A percentile compares a stretch with the other conserved stretches of the same genome.
Conservation (phyloP, 2,888 invertebrate genomes). For the Drosophila imparisetae region DNA sequence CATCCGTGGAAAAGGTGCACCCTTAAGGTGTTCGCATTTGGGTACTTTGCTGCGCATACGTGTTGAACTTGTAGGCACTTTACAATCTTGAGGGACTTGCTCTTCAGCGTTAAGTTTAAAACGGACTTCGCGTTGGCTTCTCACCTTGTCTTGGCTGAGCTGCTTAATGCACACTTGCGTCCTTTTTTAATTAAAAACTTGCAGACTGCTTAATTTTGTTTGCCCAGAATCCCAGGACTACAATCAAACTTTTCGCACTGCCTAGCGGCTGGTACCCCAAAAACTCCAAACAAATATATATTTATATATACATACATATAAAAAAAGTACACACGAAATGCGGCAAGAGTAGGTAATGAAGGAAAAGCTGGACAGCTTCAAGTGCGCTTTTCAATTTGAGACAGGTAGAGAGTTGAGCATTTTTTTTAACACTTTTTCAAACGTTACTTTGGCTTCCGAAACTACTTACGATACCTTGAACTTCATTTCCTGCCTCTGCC, state of each 20-base stretch:
- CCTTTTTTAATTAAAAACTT: constrained; percentile 81
- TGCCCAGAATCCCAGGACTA: constrained; percentile 80
- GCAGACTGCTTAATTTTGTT: constrained; percentile 81
- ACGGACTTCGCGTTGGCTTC: constrained; percentile 17
- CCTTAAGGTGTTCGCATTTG: background rate
- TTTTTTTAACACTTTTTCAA: constrained; percentile 68
- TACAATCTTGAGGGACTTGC: constrained; percentile 14
- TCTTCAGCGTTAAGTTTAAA: constrained; percentile 22
- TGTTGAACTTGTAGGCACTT: background rate
- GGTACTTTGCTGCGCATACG: background rate
- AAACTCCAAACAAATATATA: constrained; percentile 26
- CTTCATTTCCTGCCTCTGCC: constrained; percentile 71
- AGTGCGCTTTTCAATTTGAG: constrained; percentile 81
- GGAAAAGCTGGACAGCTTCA: constrained; percentile 64
- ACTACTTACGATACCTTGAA: constrained; percentile 78
- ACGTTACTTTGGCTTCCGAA: constrained; percentile 71
- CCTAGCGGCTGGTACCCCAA: constrained; percentile 47
- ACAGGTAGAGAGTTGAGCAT: constrained; percentile 64
- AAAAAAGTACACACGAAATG: constrained; percentile 3
- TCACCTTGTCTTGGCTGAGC: constrained; percentile 46
- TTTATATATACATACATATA: background rate
- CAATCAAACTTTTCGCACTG: constrained; percentile 73
- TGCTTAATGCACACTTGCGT: constrained; percentile 70
- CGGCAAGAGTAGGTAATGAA: constrained; percentile 7
- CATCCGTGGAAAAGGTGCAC: background rate